phyloP scores from a whole-genome alignment of 1,140 invertebrate genomes.

The Ceratosolen fusciceps region DNA sequence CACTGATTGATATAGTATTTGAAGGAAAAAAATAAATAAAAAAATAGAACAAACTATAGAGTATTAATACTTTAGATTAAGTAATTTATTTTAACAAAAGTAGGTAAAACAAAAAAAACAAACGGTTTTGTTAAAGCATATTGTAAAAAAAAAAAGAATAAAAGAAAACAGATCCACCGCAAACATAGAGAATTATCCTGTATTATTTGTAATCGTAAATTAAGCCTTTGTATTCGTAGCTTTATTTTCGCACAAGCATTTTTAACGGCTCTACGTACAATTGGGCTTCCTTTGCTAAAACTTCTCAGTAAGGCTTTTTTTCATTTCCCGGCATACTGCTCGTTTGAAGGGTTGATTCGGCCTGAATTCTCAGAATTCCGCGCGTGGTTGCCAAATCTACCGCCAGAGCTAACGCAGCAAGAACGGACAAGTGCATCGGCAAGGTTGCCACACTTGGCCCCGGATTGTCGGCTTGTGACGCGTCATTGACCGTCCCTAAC shows the following conservation, averaged over 20 bases:
- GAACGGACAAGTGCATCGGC: not conserved
- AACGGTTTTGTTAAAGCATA: too few species aligned
- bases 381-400: constrained; percentile 24
- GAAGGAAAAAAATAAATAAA: too few species aligned
- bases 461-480: not conserved
- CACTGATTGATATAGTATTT: too few species aligned
- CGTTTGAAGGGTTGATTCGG: constrained; percentile 36
- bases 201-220: too few species aligned
- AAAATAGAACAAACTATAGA: too few species aligned
- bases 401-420: not conserved
- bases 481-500: not conserved
- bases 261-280: not conserved
- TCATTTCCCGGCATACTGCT: not conserved
- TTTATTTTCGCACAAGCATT: not conserved
- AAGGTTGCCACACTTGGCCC: constrained; percentile 6
- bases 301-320: not conserved
- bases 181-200: too few species aligned
- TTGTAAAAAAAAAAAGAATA: too few species aligned
- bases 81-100: too few species aligned
- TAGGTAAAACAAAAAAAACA: too few species aligned
- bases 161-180: too few species aligned
- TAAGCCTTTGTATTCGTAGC: too few species aligned
- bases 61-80: too few species aligned
- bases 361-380: constrained; percentile 5
- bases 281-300: not conserved